Base-by-base conservation (phyloP, 2,888 invertebrate genomes). In the Atrina japonica region DNA sequence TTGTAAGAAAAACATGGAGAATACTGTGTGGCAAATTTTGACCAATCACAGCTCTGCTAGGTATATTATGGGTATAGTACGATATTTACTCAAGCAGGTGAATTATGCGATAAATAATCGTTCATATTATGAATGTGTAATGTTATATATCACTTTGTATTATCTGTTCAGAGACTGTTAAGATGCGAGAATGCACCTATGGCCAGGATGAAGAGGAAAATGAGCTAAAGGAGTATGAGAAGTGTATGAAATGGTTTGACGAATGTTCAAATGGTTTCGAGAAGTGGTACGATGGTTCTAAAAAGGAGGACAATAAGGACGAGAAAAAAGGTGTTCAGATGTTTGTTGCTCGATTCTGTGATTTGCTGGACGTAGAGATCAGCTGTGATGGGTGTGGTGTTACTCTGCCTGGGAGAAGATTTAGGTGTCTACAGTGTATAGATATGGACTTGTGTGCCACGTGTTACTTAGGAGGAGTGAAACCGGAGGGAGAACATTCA, bases 401-500 rank as follows among this genome's bases (percentile, higher is more conserved):
- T 1, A 89, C 88, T 0, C 73, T 89, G 21, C 89, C 89, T 0
- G 88, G 88, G 0, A 76, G 86, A 14, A 72, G 89, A 23, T 90
- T 89, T 69, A 82, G 89, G 18, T 90, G 90, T 80, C 81, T 89
- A 53, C 87, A 89, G 76, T 90, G 90, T 82, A 77, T 80, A 49
- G 89, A 89, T 66, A 86, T 89, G 84, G 89, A 90, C 70, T 84
- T 90, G 16, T 90, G 90, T 80, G 83, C 88, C 11, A 85, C 88
- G 1, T 90, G 90, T 77, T 90, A 86, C 71, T 83, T 87, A 23
- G 85, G 85, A 25, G 88, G 88, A 21, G 88, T 88, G n/a, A 86
- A 86, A 65, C 88, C 88, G 56, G 88, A 88, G 47, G 80, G 78
- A 27, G 85, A 86, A 30, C 89, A 90, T 66, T 79, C 82, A 29